These are phyloP conservation scores for Epinephelus cyanopodus DNA, from an alignment of 2,113 vertebrate genomes.

Conservation along the genomic window DNA sequence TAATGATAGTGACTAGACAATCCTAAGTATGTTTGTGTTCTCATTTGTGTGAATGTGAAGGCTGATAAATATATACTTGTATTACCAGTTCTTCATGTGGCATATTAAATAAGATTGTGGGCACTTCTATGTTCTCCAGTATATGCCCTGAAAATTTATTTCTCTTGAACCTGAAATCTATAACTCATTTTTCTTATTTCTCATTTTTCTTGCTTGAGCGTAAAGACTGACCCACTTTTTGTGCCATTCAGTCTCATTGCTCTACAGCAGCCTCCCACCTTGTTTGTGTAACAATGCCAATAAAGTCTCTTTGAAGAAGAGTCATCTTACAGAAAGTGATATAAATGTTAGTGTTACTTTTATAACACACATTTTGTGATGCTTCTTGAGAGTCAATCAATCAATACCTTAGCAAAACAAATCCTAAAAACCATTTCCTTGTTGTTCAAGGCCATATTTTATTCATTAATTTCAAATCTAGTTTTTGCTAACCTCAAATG, in stretches of 20 bases:
- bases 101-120: constrained; percentile 17
- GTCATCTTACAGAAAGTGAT: neutral
- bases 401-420: neutral
- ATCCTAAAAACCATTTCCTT: neutral
- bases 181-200: neutral
- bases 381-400: neutral
- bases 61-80: constrained; percentile 30
- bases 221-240: neutral
- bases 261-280: neutral
- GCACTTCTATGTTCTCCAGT: neutral
- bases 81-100: constrained; percentile 10
- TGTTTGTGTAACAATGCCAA: neutral
- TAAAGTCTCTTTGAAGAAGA: neutral
- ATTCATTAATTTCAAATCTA: neutral
- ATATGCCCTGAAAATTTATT: neutral
- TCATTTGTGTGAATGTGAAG: constrained; percentile 18
- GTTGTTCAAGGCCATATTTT: too few species aligned
- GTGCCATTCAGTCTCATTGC: neutral
- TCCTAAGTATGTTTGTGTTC: constrained; percentile 26
- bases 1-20: constrained; percentile 60
- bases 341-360: neutral
- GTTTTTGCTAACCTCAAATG: neutral
- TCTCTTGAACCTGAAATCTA: neutral
- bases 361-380: neutral
- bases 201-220: neutral